These are phyloP conservation scores for Vombatus ursinus DNA, from an alignment of 2,113 vertebrate genomes.

Conservation along the genomic window DNA sequence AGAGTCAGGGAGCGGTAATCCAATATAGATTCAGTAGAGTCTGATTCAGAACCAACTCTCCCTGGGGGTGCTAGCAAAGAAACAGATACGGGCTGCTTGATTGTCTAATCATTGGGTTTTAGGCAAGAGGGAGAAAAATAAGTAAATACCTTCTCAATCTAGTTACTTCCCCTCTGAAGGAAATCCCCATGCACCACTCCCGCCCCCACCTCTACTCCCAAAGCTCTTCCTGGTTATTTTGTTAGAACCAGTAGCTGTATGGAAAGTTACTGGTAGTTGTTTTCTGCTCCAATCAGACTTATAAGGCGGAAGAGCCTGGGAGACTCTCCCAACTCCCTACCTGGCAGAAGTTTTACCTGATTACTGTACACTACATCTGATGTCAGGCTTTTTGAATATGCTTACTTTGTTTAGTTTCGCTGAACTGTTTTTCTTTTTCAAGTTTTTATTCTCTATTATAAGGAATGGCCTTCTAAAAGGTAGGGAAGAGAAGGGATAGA, in stretches of 20 bases:
- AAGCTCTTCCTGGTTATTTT: slow-evolving; percentile 38
- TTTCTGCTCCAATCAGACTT: background rate
- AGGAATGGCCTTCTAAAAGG: background rate
- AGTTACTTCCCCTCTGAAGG: background rate
- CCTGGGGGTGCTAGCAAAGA: background rate
- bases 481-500: background rate
- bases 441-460: background rate
- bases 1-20: background rate
- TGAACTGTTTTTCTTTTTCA: background rate
- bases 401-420: background rate
- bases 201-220: background rate
- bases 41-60: background rate
- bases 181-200: background rate
- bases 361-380: background rate
- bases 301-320: background rate
- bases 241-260: slow-evolving; percentile 13
- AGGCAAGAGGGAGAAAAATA: slow-evolving; percentile 47
- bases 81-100: slow-evolving; percentile 9
- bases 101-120: slow-evolving; percentile 45
- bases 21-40: background rate
- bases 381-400: background rate
- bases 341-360: background rate
- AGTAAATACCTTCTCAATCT: slow-evolving; percentile 38
- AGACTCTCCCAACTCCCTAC: background rate
- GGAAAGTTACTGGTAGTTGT: background rate